These are phyloP conservation scores for Caenorhabditis angaria DNA, from an alignment of 2,888 invertebrate genomes.

Conservation along the genomic window DNA sequence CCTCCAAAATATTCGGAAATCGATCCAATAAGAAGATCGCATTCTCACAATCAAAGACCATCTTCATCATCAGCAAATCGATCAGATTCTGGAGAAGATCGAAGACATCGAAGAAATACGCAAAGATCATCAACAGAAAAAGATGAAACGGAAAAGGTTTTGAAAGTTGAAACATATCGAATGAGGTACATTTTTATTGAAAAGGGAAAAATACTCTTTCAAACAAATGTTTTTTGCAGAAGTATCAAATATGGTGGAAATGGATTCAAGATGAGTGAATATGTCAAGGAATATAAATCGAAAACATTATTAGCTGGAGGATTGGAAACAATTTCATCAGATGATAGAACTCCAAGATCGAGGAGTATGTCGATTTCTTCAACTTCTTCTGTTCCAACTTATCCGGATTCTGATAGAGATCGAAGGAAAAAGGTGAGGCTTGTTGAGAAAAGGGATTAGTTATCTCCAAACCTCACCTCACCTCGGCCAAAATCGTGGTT, in stretches of 20 bases:
- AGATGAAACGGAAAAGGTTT: background rate
- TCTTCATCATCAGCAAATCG: too few relatives aligned
- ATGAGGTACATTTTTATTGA: conserved; percentile 9
- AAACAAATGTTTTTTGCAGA: background rate
- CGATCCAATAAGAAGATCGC: conserved; percentile 7
- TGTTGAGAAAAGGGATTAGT: background rate
- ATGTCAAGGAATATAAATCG: background rate
- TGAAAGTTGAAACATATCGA: background rate
- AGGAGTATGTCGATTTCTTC: conserved; percentile 9
- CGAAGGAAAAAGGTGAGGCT: conserved; percentile 5
- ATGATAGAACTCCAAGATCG: conserved; percentile 4
- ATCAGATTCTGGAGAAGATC: conserved; percentile 1
- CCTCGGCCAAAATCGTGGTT: too few relatives aligned
- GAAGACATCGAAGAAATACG: background rate
- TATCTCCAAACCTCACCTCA: too few relatives aligned
- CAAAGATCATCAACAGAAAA: background rate
- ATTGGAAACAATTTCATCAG: conserved; percentile 16
- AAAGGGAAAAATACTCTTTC: background rate
- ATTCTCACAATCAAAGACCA: too few relatives aligned
- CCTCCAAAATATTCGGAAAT: conserved; percentile 13
- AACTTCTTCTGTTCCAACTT: conserved; percentile 18
- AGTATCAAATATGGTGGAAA: conserved; percentile 2
- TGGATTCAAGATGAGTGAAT: background rate
- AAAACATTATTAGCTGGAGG: background rate
- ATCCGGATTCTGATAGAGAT: conserved; percentile 15